Evolutionary conservation across 1,140 invertebrate species (phyloP), one percentile per base, ranked within the genome.

Genomic region (Pectinophora gossypiella): DNA sequence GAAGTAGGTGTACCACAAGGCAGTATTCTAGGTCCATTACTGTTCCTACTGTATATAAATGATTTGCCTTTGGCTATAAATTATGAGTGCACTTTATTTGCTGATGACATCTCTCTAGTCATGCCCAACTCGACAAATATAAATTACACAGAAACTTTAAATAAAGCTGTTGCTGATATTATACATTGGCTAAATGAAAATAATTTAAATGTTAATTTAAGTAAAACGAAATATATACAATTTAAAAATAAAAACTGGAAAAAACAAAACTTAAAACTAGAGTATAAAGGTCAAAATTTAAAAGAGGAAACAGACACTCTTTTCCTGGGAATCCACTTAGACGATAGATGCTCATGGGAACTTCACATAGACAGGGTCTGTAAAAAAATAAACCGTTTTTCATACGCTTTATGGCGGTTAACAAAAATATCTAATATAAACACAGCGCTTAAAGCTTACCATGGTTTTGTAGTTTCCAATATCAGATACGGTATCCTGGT

Each of bases 61-160:
- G 40, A 43, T 43, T n/a, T 43, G 16, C 40, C 40, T 3, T 4
- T 5, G n/a, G 18, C 19, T 5, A 19, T 19, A 5, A 19, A 43
- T 18, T 43, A 43, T 19, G 3, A 16, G 3, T 43, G 40, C 40
- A 43, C 40, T 19, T 10, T 48, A 19, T 48, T 48, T 48, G 47
- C 47, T 19, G 47, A 48, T 13, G 47, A 48, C n/a, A 19, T 48
- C 1, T 48, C 47, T 19, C 5, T 48, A 7, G 16, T 48, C 15
- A 20, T 48, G 2, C 47, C 47, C 5, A n/a, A 18, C 5, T 27
- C 19, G 3, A 32, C 2, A 16, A 16, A 16, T 32, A 3, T 2
- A 16, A 15, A 3, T 15, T 47, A 27, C 16, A 32, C 19, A 13
- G n/a, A 47, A 27, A n/a, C 1, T 27, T 16, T 48, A n/a, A 48